phyloP scores from a whole-genome alignment of 2,888 invertebrate species.

The Bunonema sp. region DNA sequence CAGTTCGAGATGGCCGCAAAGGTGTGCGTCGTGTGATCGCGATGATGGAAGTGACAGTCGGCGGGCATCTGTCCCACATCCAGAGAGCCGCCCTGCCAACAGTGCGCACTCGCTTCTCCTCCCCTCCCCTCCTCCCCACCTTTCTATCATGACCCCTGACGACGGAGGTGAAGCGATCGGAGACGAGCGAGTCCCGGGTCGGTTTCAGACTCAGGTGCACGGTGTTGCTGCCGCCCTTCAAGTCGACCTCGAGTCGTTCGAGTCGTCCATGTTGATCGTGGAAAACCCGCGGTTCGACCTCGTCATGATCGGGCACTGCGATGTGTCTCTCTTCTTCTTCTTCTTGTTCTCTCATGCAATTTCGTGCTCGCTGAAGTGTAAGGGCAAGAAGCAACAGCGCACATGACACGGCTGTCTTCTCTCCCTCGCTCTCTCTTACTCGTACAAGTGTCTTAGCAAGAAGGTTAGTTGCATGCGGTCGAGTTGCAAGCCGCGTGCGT shows the following conservation, averaged over 20 bases:
- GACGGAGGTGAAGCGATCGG: conserved; percentile 17
- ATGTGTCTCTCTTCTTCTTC: no score
- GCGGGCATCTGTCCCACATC: conserved; percentile 8
- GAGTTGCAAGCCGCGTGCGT: no score
- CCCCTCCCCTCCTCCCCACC: no score
- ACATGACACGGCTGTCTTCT: no score
- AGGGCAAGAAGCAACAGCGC: no score
- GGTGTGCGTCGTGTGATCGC: conserved; percentile 24
- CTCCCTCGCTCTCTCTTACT: no score
- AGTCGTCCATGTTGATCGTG: conserved; percentile 6
- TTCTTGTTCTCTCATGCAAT: no score
- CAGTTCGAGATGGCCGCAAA: conserved; percentile 38
- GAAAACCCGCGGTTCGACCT: conserved; percentile 9
- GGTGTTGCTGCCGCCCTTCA: conserved; percentile 9
- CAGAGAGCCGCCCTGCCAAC: background rate
- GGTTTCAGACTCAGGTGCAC: conserved; percentile 20
- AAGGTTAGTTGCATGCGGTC: no score
- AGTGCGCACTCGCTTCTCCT: no score
- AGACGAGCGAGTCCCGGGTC: conserved; percentile 19
- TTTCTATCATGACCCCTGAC: no score
- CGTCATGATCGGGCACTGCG: conserved; percentile 14
- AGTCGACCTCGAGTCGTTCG: conserved; percentile 8
- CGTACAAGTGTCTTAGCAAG: no score
- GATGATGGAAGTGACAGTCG: conserved; percentile 22
- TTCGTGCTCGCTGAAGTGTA: no score